Evolutionary conservation across 2,797 vertebrate genomes (phyloP).

Genomic region (Xyrichtys novacula): DNA sequence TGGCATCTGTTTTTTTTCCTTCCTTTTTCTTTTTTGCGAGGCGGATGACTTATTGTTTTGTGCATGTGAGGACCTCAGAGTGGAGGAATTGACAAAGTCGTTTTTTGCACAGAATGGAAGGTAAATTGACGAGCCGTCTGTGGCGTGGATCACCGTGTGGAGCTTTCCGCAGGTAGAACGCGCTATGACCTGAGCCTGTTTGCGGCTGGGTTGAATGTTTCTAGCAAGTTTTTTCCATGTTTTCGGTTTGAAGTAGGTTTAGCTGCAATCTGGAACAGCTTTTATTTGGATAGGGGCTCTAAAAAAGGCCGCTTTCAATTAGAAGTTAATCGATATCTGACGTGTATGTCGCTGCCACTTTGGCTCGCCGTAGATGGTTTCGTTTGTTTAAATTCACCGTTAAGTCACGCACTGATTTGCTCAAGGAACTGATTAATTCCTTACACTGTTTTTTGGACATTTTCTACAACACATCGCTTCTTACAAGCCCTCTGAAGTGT

Average conservation of each 20-base stretch:
- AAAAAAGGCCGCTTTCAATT: conserved; percentile 54
- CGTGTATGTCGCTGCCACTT: conserved; percentile 65
- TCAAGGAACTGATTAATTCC: conserved; percentile 79
- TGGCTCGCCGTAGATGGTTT: conserved; percentile 74
- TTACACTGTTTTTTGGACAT: conserved; percentile 84
- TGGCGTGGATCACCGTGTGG: conserved; percentile 79
- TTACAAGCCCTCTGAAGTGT: conserved; percentile 40
- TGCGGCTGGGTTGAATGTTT: conserved; percentile 64
- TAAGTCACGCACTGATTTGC: conserved; percentile 86
- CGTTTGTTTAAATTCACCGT: conserved; percentile 80
- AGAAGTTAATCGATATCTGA: conserved; percentile 51
- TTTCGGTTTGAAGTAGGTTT: conserved; percentile 17
- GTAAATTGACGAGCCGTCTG: conserved; percentile 78
- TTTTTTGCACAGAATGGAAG: conserved; percentile 79
- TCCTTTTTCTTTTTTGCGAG: background rate
- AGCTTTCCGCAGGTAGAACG: conserved; percentile 82
- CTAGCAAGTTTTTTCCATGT: conserved; percentile 4
- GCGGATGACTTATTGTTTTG: conserved; percentile 56
- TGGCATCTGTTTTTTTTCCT: conserved; percentile 44
- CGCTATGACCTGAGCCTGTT: conserved; percentile 64
- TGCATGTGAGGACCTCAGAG: conserved; percentile 44
- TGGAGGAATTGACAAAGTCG: conserved; percentile 51
- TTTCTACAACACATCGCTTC: conserved; percentile 72
- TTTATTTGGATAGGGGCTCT: conserved; percentile 22
- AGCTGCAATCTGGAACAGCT: conserved; percentile 20